Evolutionary conservation across 2,113 vertebrate species (phyloP), one percentile per base, ranked within the genome.

Genomic region (Chroicocephalus ridibundus): DNA sequence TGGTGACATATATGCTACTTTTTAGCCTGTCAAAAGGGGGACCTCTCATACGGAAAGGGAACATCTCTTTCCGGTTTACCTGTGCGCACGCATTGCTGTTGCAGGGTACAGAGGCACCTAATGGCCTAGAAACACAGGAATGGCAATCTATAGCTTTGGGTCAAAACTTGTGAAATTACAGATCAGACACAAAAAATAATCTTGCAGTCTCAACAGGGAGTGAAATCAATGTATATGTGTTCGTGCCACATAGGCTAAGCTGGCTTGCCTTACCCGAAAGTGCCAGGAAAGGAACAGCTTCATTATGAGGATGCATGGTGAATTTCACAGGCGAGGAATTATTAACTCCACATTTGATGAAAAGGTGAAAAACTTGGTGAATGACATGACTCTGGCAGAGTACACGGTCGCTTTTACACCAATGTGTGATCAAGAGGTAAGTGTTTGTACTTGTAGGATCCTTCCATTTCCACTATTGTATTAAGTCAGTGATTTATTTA

Each of bases 221-320:
- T 51, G 38, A 93, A 84, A 76, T 68, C 46, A 44, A 26, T 82
- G 64, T 87, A 3, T 55, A 2, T 64, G 7, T 77, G 40, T 85
- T 83, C 20, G 2, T 71, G 12, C 61, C 3, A 1, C 15, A 8
- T 19, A 98, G 98, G 97, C 97, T 86, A 97, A 97, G 60, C 79
- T 98, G 94, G 98, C 98, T 19, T 99, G 97, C 54, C 97, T 99
- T 95, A 98, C 98, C 62, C 94, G 29, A 58, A 99, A 99, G 97
- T 99, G 99, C 95, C 96, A 89, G 79, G 97, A 98, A 94, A 98
- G 99, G 90, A 98, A 99, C 97, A 69, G 10, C 80, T 74, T 99
- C 77, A 97, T 99, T 92, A 84, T 21, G 2, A 97, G 88, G 78
- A 96, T 99, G 96, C 91, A 97, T 27, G 91, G 26, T 0, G 92